Base-by-base conservation (phyloP, 2,888 invertebrate species). In the Epistrophe eligans region DNA sequence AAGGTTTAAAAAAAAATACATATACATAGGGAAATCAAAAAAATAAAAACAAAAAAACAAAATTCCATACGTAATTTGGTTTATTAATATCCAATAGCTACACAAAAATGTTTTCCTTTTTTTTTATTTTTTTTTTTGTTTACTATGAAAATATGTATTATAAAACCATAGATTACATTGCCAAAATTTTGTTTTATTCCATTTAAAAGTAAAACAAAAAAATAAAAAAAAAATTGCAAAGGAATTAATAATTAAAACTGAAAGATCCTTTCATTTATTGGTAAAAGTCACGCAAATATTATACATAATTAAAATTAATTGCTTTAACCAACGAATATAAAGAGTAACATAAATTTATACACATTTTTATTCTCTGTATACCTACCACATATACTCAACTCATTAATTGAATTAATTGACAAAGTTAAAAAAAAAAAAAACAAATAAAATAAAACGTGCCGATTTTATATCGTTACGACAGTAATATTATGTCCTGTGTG, bases 281-380 rank as follows among this genome's bases (percentile, higher is more conserved):
- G 24, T 64, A 43, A 74, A 74, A 72, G n/a, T 38, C 40, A 15
- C 40, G 55, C 70, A 66, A 72, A 73, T 62, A 52, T 62, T 55
- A 62, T 52, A 62, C 38, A 74, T 74, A 55, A 64, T 74, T 74
- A 74, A 74, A 64, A 64, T 74, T 43, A 74, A 74, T 64, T 74
- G 64, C 64, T 40, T 40, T 40, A 72, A 57, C 57, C 43, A 32
- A 7, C 19, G 38, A 43, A 45, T 32, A 48, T 32, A 48, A 9
- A 35, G 19, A 62, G 40, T 13, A 15, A 17, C 64, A n/a, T 8
- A 40, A 43, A 43, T 66, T n/a, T 32, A 24, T n/a, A 48, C 32
- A 48, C 8, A 15, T 19, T 24, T 28, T 4, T 15, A 60, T 24
- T 9, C 4, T 64, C 43, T 28, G 17, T 45, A 3, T 24, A n/a